These are phyloP conservation scores for Sitodiplosis mosellana DNA, from an alignment of 1,140 invertebrate species.

Conservation along the genomic window DNA sequence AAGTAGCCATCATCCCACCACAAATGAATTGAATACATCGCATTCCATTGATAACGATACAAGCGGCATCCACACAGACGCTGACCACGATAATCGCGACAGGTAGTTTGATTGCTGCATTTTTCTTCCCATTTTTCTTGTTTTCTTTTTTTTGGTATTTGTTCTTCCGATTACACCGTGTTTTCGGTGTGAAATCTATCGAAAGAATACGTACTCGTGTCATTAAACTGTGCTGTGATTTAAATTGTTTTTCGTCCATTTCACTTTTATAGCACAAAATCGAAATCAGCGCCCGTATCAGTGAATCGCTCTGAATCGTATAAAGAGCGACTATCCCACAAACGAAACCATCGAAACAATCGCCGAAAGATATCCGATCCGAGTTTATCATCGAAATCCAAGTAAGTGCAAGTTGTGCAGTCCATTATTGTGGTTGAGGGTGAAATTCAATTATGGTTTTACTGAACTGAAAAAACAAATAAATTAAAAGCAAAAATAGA, in stretches of 20 bases:
- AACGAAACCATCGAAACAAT: slow-evolving; percentile 37
- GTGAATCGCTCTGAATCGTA: slow-evolving; percentile 25
- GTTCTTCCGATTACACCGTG: no score
- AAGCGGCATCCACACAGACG: slow-evolving; percentile 9
- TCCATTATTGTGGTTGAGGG: background rate
- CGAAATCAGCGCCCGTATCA: slow-evolving; percentile 16
- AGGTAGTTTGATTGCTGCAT: slow-evolving; percentile 1
- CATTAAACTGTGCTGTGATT: no score
- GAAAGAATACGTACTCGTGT: no score
- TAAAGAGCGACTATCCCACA: slow-evolving; percentile 31
- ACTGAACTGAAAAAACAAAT: no score
- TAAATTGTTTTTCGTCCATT: no score
- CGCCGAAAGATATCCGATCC: slow-evolving; percentile 54
- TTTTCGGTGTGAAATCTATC: no score
- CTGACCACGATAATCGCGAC: slow-evolving; percentile 3
- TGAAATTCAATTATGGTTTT: no score
- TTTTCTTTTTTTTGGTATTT: no score
- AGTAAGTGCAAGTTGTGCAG: slow-evolving; percentile 27
- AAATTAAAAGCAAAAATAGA: no score
- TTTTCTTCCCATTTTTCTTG: background rate
- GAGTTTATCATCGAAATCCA: slow-evolving; percentile 45
- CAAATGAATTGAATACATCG: slow-evolving; percentile 1
- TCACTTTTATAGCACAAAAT: background rate
- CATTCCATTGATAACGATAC: slow-evolving; percentile 13
- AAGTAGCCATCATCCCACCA: background rate